phyloP scores from a whole-genome alignment of 2,113 vertebrate species.

The Orthonyx spaldingii region DNA sequence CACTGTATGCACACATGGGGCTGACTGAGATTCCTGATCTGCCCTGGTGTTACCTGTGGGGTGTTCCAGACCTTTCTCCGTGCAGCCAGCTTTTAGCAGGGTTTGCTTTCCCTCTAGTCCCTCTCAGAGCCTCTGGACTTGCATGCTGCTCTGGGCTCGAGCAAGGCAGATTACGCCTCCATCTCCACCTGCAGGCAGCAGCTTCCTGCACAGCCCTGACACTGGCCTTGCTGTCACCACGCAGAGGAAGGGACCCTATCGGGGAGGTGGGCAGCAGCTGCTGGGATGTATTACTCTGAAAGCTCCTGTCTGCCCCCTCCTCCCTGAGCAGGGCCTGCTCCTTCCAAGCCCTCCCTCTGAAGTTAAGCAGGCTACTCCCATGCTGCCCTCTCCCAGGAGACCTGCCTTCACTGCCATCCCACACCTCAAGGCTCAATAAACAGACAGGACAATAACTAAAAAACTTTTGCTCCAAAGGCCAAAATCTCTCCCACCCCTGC shows the following conservation, averaged over 20 bases:
- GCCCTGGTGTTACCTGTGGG: not conserved
- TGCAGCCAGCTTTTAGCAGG: not conserved
- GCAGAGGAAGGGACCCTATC: not conserved
- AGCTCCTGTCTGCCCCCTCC: not conserved
- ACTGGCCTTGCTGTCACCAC: not conserved
- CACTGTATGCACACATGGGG: not conserved
- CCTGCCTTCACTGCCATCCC: not conserved
- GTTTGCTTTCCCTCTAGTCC: not conserved
- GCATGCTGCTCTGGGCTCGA: not conserved
- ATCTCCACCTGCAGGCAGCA: not conserved
- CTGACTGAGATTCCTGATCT: not conserved
- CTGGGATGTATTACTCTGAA: not conserved
- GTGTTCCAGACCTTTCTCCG: not conserved
- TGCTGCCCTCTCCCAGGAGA: not conserved
- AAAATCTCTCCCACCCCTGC: not conserved
- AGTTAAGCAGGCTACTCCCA: not conserved
- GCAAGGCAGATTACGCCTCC: not conserved
- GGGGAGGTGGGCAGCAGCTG: not conserved
- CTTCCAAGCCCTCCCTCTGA: not conserved
- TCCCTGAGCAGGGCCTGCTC: not conserved
- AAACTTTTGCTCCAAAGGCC: not conserved
- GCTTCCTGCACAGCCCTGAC: not conserved
- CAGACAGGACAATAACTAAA: not conserved
- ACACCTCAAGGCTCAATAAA: not conserved
- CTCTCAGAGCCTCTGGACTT: not conserved